Percentiles rank a stretch among this genome's conserved stretches.
Conservation (phyloP, 2,888 invertebrate species). For the Amitus sp. region DNA sequence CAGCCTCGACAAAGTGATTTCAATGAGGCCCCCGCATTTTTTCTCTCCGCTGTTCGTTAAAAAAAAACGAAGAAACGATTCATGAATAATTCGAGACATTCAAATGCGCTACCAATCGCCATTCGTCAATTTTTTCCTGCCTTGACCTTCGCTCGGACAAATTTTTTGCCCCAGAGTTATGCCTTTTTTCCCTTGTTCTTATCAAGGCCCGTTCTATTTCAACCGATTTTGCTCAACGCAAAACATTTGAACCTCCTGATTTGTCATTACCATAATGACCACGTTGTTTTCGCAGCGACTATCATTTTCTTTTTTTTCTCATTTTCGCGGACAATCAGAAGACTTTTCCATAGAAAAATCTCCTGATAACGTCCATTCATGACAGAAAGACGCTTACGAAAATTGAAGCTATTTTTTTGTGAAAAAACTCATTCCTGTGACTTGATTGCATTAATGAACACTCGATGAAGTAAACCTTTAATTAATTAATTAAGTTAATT, state of each 20-base stretch:
- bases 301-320: too few relatives aligned
- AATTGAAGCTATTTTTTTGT: too few relatives aligned
- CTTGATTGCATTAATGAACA: too few relatives aligned
- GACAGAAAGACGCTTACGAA: too few relatives aligned
- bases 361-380: too few relatives aligned
- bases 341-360: too few relatives aligned
- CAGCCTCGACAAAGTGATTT: slow-evolving; percentile 9
- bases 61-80: neutral
- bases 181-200: neutral
- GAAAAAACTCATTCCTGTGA: too few relatives aligned
- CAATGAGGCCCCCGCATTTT: slow-evolving; percentile 5
- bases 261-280: slow-evolving; percentile 3
- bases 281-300: neutral
- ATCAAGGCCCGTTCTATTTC: neutral
- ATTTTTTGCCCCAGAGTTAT: neutral
- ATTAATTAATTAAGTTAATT: too few relatives aligned
- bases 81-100: slow-evolving; percentile 3
- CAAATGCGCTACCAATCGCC: neutral
- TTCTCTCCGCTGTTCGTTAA: neutral
- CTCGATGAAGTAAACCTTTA: too few relatives aligned
- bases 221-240: neutral
- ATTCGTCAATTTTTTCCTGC: neutral
- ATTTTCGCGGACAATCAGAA: too few relatives aligned
- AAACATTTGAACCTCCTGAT: neutral
- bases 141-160: neutral